Percentiles rank a stretch among this genome's conserved stretches.
These are phyloP conservation scores for Amazona guildingii DNA, from an alignment of 2,113 vertebrate species.

Conservation along the genomic window DNA sequence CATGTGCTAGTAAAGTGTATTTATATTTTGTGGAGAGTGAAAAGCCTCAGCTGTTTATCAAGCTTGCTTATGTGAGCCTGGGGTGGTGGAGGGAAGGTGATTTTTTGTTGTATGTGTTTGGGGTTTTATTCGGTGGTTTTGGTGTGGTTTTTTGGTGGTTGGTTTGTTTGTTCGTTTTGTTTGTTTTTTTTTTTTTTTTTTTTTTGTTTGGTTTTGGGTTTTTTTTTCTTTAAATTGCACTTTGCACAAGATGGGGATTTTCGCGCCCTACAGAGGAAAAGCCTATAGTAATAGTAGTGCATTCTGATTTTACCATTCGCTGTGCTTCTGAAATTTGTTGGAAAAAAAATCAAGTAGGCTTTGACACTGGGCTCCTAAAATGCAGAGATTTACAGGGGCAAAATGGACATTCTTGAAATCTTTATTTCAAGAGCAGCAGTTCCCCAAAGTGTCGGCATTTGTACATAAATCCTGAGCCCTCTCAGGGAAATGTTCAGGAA, in stretches of 20 bases:
- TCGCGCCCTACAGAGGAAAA: neutral
- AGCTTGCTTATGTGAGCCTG: neutral
- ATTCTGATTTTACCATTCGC: neutral
- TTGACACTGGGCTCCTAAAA: constrained; percentile 3
- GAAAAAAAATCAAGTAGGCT: neutral
- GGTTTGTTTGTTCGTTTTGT: too few relatives aligned
- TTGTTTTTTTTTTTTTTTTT: too few relatives aligned
- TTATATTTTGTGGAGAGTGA: neutral
- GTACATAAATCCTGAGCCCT: neutral
- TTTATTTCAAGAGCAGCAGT: neutral
- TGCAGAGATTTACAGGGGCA: neutral
- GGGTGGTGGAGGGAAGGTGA: neutral
- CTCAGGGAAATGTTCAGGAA: neutral
- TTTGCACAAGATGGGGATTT: neutral
- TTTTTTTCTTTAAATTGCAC: neutral
- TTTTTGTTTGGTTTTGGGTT: too few relatives aligned
- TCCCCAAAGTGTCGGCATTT: neutral
- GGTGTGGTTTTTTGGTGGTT: neutral
- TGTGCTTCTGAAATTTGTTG: neutral
- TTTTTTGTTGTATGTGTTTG: neutral
- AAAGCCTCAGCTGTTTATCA: neutral
- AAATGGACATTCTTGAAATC: constrained; percentile 17
- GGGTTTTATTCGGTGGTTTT: neutral
- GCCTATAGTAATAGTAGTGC: neutral
- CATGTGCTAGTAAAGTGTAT: neutral